phyloP scores from a whole-genome alignment of 37 sponge, comb jelly and placozoan genomes.

The Haliclona indistincta region DNA sequence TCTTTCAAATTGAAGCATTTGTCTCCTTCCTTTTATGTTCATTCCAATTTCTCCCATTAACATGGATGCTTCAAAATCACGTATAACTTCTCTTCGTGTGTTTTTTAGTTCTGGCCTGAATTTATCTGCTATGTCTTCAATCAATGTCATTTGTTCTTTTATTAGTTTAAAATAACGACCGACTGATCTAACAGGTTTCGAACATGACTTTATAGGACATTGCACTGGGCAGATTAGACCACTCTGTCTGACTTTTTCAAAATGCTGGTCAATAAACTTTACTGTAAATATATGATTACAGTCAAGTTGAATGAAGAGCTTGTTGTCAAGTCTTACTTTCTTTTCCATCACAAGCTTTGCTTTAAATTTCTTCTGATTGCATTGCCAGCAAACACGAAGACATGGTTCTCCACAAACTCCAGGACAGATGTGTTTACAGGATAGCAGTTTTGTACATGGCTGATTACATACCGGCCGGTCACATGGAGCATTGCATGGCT shows the following conservation, averaged over 20 bases:
- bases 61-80: no score
- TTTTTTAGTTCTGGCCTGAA: not conserved
- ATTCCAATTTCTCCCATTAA: no score
- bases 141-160: not conserved
- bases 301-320: constrained; percentile 23
- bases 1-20: no score
- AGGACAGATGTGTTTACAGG: constrained; percentile 71
- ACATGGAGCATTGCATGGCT: constrained; percentile 60
- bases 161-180: constrained; percentile 44
- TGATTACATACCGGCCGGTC: constrained; percentile 54
- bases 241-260: not conserved
- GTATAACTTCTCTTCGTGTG: no score
- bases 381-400: constrained; percentile 50
- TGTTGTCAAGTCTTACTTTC: not conserved
- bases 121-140: not conserved
- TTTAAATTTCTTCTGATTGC: constrained; percentile 30
- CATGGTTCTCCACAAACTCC: constrained; percentile 82
- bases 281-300: constrained; percentile 57
- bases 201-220: constrained; percentile 36
- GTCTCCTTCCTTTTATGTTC: no score
- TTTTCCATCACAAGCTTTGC: constrained; percentile 2
- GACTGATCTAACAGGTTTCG: not conserved
- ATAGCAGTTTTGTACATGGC: constrained; percentile 36
- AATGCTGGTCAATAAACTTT: constrained; percentile 21
- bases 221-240: constrained; percentile 15